These are phyloP conservation scores for Dicaeum eximium DNA, from an alignment of 2,113 vertebrate species.

Conservation along the genomic window DNA sequence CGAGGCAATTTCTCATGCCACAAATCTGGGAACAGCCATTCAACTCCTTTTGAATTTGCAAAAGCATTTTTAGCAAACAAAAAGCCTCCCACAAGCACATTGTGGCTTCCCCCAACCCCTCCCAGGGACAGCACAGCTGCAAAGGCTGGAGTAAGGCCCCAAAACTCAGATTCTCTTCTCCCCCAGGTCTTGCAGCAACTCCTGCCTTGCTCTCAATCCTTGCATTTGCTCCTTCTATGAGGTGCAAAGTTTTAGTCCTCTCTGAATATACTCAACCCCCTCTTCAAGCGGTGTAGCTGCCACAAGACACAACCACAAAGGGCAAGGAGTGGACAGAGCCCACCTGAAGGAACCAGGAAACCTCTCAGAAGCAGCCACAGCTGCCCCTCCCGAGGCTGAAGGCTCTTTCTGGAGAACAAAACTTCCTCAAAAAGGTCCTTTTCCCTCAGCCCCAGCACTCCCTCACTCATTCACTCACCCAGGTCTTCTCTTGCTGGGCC, in stretches of 20 bases:
- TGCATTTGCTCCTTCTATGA: neutral
- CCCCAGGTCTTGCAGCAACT: neutral
- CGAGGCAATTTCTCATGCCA: neutral
- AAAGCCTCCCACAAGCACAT: neutral
- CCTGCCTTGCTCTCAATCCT: accelerated
- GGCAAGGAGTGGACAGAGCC: neutral
- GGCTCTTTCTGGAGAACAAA: accelerated
- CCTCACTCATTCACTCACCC: slow-evolving; percentile 71
- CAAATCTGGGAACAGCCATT: neutral
- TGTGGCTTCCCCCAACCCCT: neutral
- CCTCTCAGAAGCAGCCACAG: neutral
- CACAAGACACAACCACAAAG: accelerated
- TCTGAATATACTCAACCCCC: neutral
- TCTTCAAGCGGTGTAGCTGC: neutral
- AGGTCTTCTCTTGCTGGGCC: slow-evolving; percentile 82
- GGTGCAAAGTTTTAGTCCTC: neutral
- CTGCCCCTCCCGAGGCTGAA: neutral
- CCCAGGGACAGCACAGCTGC: neutral
- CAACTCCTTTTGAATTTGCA: neutral
- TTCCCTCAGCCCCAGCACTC: neutral
- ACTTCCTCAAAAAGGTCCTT: neutral
- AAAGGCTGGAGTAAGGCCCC: neutral
- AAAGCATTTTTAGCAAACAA: neutral
- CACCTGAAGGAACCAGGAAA: neutral
- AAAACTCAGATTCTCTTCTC: accelerated